Evolutionary conservation across 2,888 invertebrate species (phyloP).

Genomic region (Ferdinandea cuprea): DNA sequence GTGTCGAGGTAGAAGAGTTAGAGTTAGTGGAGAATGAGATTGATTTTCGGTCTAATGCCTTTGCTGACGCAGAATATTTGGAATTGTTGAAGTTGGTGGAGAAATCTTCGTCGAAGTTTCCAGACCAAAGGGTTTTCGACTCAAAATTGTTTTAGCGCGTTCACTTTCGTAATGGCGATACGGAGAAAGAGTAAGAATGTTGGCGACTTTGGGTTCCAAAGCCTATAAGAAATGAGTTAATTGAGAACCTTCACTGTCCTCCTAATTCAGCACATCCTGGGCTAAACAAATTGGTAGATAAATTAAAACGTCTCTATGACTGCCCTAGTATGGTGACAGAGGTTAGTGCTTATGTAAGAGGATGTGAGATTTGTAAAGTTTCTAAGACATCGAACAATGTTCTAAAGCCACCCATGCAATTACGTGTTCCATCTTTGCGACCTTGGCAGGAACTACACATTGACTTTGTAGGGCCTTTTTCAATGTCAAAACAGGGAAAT

Average conservation of each 20-base stretch:
- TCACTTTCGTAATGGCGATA: not conserved
- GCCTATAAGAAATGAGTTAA: not conserved
- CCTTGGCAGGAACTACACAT: slow-evolving; percentile 2
- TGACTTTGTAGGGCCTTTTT: not conserved
- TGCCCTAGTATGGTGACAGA: not conserved
- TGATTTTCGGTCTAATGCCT: not conserved
- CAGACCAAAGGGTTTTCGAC: not conserved
- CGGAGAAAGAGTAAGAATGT: not conserved
- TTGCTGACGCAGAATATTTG: not conserved
- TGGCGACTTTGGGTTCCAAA: not conserved
- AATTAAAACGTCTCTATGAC: not conserved
- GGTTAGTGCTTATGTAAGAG: not conserved
- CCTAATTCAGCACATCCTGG: not conserved
- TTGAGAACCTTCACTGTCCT: not conserved
- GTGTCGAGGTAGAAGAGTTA: not conserved
- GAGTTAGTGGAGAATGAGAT: not conserved
- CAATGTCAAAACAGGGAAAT: not conserved
- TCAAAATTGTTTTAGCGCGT: not conserved
- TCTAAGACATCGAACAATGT: not conserved
- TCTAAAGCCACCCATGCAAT: not conserved
- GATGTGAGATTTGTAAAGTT: not conserved
- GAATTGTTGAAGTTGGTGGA: not conserved
- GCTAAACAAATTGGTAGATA: not conserved
- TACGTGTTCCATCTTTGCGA: not conserved
- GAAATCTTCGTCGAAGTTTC: not conserved